Percentiles rank a stretch among this genome's conserved stretches.
Conservation (phyloP, 2,113 vertebrate species). For the Mesitornis unicolor region DNA sequence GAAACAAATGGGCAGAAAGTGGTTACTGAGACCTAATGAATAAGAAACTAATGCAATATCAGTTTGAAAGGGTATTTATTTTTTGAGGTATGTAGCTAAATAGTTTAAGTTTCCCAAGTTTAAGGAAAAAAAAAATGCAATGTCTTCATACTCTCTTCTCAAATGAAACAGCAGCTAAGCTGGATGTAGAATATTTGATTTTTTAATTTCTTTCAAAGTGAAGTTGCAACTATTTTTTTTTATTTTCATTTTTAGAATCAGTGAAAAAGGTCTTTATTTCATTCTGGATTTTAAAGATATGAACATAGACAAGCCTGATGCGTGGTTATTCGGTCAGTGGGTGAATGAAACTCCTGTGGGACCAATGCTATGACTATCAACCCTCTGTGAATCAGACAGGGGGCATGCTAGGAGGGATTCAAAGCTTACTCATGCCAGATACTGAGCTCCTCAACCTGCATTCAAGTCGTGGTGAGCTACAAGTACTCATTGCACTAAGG, state of each 20-base stretch:
- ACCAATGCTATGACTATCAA: background rate
- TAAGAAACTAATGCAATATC: constrained; percentile 41
- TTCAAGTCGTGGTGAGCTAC: background rate
- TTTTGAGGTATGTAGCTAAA: constrained; percentile 15
- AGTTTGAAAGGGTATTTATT: constrained; percentile 18
- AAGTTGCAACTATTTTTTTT: background rate
- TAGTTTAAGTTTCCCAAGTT: constrained; percentile 20
- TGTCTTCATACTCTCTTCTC: background rate
- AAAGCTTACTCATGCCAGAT: background rate
- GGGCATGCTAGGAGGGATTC: background rate
- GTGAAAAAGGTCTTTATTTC: background rate
- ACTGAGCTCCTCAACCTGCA: background rate
- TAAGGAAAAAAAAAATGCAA: background rate
- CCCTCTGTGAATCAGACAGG: background rate
- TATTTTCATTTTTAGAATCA: background rate
- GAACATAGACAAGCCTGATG: background rate
- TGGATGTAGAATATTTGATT: background rate
- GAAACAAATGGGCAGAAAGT: constrained; percentile 37
- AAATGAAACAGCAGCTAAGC: background rate
- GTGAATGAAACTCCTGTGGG: background rate
- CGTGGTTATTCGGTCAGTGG: background rate
- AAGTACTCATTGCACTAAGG: background rate
- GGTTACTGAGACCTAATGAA: constrained; percentile 45
- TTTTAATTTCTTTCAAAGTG: constrained; percentile 1
- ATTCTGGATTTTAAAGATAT: background rate